These are phyloP conservation scores for Escarpia spicata DNA, from an alignment of 2,888 invertebrate species.

Conservation along the genomic window DNA sequence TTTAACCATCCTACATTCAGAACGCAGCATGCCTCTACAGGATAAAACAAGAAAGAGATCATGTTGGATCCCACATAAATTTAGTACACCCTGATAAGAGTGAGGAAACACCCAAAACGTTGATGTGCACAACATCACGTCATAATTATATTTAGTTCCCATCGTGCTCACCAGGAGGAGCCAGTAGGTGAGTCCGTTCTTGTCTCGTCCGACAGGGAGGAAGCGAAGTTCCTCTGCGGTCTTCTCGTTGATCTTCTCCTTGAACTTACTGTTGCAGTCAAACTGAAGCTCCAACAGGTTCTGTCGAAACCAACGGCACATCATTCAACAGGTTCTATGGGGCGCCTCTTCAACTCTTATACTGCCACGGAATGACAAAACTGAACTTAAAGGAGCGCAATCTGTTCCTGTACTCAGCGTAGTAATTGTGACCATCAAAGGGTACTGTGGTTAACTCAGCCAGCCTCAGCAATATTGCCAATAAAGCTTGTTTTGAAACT, in stretches of 20 bases:
- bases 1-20: too few species aligned
- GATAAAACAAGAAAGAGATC: too few species aligned
- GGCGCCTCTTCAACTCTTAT: too few species aligned
- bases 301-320: constrained; percentile 67
- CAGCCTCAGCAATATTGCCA: too few species aligned
- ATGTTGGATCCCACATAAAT: not conserved
- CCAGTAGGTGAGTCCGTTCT: constrained; percentile 93
- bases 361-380: too few species aligned
- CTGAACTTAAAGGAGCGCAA: too few species aligned
- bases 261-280: constrained; percentile 92
- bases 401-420: too few species aligned
- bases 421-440: too few species aligned
- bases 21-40: too few species aligned
- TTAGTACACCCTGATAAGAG: not conserved
- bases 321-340: not conserved
- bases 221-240: constrained; percentile 83
- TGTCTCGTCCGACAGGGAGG: constrained; percentile 90
- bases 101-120: not conserved
- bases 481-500: too few species aligned
- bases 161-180: constrained; percentile 71
- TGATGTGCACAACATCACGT: not conserved
- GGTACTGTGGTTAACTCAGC: too few species aligned
- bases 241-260: constrained; percentile 73
- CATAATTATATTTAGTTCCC: not conserved
- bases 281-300: constrained; percentile 92